These are phyloP conservation scores for Trachemys scripta DNA, from an alignment of 2,113 vertebrate species.

Conservation along the genomic window DNA sequence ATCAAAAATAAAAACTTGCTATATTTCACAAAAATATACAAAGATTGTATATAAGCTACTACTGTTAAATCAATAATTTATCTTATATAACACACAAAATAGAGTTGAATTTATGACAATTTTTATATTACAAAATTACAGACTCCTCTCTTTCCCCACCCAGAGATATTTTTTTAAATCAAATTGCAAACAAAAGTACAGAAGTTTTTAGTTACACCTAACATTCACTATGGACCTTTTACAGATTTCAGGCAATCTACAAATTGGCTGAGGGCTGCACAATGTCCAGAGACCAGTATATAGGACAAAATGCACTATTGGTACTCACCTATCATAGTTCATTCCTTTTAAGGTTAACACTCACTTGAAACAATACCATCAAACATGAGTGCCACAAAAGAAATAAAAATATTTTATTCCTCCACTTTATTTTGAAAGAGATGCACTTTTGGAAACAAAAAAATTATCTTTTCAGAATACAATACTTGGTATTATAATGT, in stretches of 20 bases:
- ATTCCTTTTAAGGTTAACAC: background rate
- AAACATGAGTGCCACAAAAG: background rate
- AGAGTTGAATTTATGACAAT: background rate
- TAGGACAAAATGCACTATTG: background rate
- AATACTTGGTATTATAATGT: background rate
- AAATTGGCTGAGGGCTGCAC: background rate
- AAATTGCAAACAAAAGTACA: background rate
- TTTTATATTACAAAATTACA: background rate
- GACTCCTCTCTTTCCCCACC: background rate
- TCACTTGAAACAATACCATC: background rate
- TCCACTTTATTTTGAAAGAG: background rate
- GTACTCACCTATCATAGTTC: background rate
- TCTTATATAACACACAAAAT: background rate
- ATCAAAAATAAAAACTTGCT: background rate
- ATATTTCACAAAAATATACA: background rate
- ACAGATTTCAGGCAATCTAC: accelerated
- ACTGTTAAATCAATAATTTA: too few relatives aligned
- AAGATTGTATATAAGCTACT: too few relatives aligned
- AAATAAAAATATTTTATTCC: background rate
- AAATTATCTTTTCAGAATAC: background rate
- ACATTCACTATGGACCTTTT: background rate
- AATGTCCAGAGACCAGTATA: background rate
- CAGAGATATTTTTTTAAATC: background rate
- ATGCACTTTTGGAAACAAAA: background rate
- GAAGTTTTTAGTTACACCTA: background rate